Conservation (phyloP, 2,888 invertebrate species). For the Acanthosoma haemorrhoidale region DNA sequence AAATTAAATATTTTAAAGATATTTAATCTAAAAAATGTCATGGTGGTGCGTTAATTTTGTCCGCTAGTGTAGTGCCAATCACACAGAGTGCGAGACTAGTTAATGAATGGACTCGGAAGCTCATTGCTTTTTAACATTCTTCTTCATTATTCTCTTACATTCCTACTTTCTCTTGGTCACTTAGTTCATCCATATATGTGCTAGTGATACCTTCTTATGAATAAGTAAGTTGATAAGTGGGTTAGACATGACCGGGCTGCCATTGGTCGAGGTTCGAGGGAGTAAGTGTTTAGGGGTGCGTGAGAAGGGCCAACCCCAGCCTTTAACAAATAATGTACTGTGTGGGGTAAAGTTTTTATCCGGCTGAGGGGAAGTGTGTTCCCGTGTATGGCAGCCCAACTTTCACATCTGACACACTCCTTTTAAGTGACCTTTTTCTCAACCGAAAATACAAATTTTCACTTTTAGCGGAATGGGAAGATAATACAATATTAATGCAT, state of each 20-base stretch:
- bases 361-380: slow-evolving; percentile 4
- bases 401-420: slow-evolving; percentile 10
- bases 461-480: neutral
- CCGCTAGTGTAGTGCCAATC: no score
- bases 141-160: no score
- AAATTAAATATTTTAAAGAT: no score
- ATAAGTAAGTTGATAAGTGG: slow-evolving; percentile 4
- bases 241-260: neutral
- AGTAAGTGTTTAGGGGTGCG: slow-evolving; percentile 3
- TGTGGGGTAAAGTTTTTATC: slow-evolving; percentile 14
- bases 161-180: no score
- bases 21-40: no score
- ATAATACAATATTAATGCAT: no score
- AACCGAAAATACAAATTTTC: slow-evolving; percentile 10
- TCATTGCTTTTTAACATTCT: no score
- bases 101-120: no score
- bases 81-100: no score
- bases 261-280: slow-evolving; percentile 2
- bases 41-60: no score
- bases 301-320: neutral
- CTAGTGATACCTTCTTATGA: no score
- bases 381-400: neutral
- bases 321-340: slow-evolving; percentile 12
- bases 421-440: slow-evolving; percentile 1
- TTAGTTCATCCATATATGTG: no score